Percentiles rank a stretch among this genome's conserved stretches.
These are phyloP conservation scores for Tinamus major DNA, from an alignment of 2,797 vertebrate genomes.

Conservation along the genomic window DNA sequence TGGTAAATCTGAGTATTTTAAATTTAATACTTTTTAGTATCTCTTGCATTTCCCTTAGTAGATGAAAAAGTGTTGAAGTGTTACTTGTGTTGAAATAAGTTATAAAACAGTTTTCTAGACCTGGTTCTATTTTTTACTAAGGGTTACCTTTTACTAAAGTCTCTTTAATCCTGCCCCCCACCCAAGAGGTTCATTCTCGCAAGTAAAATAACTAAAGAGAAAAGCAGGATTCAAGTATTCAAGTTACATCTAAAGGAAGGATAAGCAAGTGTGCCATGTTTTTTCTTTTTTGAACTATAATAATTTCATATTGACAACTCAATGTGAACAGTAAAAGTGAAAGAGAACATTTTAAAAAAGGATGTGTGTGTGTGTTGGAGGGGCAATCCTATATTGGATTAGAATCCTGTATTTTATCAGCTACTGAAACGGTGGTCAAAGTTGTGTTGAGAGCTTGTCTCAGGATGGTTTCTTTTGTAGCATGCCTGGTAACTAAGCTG, in stretches of 20 bases:
- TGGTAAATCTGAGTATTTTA: background rate
- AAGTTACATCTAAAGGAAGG: background rate
- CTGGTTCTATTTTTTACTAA: background rate
- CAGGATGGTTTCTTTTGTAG: background rate
- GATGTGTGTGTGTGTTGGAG: too few species aligned
- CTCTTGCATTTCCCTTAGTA: background rate
- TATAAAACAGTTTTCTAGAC: background rate
- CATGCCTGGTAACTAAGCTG: background rate
- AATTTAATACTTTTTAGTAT: background rate
- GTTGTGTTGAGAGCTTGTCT: background rate
- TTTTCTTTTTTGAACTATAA: background rate
- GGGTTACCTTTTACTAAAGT: background rate
- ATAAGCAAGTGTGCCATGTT: accelerated
- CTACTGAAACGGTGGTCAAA: background rate
- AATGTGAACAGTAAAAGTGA: background rate
- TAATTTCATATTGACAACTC: background rate
- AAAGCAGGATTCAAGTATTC: background rate
- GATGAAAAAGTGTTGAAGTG: background rate
- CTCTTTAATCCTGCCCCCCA: background rate
- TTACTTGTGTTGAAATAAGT: background rate
- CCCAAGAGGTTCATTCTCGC: accelerated
- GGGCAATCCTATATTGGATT: background rate
- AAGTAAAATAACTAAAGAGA: background rate
- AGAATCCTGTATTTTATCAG: background rate
- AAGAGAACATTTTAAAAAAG: background rate